Evolutionary conservation across 2,113 vertebrate genomes (phyloP).

Genomic region (Trichomycterus rosablanca): DNA sequence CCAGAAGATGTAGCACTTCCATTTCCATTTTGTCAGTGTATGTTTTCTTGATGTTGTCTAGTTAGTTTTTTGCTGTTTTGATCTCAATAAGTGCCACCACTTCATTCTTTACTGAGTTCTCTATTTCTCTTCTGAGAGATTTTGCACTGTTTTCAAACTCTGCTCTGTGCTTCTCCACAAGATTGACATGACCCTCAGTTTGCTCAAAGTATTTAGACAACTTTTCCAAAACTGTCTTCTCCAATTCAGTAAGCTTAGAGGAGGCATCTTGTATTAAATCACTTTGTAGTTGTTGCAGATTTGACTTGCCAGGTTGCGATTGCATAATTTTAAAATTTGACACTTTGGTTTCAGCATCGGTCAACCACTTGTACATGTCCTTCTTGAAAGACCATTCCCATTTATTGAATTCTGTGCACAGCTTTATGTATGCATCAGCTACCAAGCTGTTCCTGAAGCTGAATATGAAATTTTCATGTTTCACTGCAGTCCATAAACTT

Average conservation of each 20-base stretch:
- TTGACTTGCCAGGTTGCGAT: too few species aligned
- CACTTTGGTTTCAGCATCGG: constrained; percentile 25
- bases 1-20: constrained; percentile 29
- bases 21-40: constrained; percentile 30
- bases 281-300: constrained; percentile 11
- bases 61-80: constrained; percentile 21
- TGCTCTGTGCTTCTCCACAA: constrained; percentile 42
- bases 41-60: constrained; percentile 22
- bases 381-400: constrained; percentile 43
- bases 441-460: constrained; percentile 48
- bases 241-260: constrained; percentile 6
- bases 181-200: constrained; percentile 16
- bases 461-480: constrained; percentile 49
- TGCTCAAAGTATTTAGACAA: constrained; percentile 34
- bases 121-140: constrained; percentile 17
- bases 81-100: constrained; percentile 23
- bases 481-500: constrained; percentile 42
- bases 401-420: constrained; percentile 34
- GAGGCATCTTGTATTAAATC: constrained; percentile 36
- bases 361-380: constrained; percentile 28
- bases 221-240: constrained; percentile 22
- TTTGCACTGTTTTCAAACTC: constrained; percentile 34
- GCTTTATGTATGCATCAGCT: constrained; percentile 42
- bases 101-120: constrained; percentile 25
- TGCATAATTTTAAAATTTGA: constrained; percentile 14